Evolutionary conservation across 35 echinoderm and acorn worm genomes (phyloP).

Genomic region (Apostichopus japonicus): DNA sequence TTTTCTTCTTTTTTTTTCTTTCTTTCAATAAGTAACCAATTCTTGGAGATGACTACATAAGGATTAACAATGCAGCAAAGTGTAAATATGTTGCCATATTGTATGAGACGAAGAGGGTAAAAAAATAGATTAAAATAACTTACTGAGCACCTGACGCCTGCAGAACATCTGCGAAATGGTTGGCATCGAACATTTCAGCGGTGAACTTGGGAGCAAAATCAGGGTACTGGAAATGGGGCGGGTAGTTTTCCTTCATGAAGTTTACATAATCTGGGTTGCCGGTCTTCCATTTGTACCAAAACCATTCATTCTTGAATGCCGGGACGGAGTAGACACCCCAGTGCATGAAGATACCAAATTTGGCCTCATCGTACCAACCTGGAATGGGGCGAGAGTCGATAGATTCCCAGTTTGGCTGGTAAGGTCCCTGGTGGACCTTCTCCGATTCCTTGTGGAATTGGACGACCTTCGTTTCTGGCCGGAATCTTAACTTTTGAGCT

Average conservation of each 20-base stretch:
- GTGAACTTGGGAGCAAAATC: conserved; percentile 78
- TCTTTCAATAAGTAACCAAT: too few relatives aligned
- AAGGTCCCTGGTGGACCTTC: conserved; percentile 38
- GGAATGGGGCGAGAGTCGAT: conserved; percentile 82
- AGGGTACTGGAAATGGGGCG: conserved; percentile 61
- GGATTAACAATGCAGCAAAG: too few relatives aligned
- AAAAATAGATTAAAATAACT: conserved; percentile 13
- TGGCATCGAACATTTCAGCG: conserved; percentile 65
- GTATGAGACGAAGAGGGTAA: too few relatives aligned
- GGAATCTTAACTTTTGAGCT: background rate
- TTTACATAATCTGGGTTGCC: conserved; percentile 40
- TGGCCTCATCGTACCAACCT: conserved; percentile 90
- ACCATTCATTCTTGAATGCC: conserved; percentile 83
- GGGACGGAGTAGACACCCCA: conserved; percentile 98
- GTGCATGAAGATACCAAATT: conserved; percentile 98
- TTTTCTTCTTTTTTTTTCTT: too few relatives aligned
- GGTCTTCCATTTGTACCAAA: conserved; percentile 86
- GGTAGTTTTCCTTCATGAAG: conserved; percentile 80
- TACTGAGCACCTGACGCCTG: conserved; percentile 80
- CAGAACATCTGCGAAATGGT: conserved; percentile 71
- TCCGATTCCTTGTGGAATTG: background rate
- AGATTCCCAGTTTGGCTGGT: conserved; percentile 92
- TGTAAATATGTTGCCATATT: too few relatives aligned
- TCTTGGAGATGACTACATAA: too few relatives aligned
- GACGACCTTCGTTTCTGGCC: background rate